These are phyloP conservation scores for Isurus oxyrinchus DNA, from an alignment of 2,113 vertebrate species.

Conservation along the genomic window DNA sequence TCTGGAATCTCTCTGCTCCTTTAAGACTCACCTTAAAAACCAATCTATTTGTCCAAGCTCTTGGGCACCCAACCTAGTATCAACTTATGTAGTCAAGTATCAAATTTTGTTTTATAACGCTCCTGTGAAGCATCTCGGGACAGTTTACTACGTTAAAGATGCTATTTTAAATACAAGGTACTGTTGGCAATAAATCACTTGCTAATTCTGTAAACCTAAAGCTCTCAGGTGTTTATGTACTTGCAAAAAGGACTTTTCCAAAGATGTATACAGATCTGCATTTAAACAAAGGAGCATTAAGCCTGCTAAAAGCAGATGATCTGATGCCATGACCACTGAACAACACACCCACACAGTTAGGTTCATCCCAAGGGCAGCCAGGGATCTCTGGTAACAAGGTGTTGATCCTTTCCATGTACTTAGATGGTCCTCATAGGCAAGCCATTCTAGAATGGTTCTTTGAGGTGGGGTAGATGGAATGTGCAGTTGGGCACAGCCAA, in stretches of 20 bases:
- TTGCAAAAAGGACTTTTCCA: neutral
- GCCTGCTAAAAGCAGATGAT: neutral
- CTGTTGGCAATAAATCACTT: neutral
- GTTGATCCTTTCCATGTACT: neutral
- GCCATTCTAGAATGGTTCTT: neutral
- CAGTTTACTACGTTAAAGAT: too few species aligned
- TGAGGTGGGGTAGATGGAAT: neutral
- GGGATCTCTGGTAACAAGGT: neutral
- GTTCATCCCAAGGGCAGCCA: neutral
- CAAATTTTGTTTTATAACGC: neutral
- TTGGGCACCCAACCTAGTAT: neutral
- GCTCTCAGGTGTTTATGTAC: neutral
- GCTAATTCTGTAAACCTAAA: neutral
- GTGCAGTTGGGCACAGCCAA: neutral
- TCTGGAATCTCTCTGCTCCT: neutral
- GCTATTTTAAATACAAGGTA: neutral
- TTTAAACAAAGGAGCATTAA: neutral
- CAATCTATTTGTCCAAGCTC: neutral
- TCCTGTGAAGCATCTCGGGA: neutral
- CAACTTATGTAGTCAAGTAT: neutral
- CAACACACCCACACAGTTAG: neutral
- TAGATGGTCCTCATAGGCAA: neutral
- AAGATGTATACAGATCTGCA: neutral
- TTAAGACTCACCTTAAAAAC: neutral
- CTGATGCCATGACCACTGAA: neutral